Percentiles rank a stretch among this genome's conserved stretches.
These are phyloP conservation scores for Carterocephalus palaemon DNA, from an alignment of 2,888 invertebrate genomes.

Conservation along the genomic window DNA sequence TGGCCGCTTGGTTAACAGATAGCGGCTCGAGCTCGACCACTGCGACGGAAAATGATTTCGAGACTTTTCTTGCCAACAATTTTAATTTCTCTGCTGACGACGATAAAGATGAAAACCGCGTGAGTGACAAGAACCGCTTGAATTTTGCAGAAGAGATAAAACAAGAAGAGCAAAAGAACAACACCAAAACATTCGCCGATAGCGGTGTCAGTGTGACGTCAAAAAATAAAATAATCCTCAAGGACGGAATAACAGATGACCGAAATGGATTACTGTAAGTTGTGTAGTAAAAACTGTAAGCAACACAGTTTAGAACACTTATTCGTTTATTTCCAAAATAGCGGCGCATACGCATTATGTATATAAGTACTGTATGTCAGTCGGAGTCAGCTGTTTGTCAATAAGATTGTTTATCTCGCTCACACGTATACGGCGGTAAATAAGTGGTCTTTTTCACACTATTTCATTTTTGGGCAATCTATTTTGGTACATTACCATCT, in stretches of 20 bases:
- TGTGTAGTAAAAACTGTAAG: slow-evolving; percentile 1
- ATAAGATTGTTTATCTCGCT: slow-evolving; percentile 57
- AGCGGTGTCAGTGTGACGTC: slow-evolving; percentile 41
- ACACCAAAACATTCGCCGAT: slow-evolving; percentile 34
- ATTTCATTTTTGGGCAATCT: slow-evolving; percentile 76
- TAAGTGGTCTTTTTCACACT: slow-evolving; percentile 58
- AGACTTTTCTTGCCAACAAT: slow-evolving; percentile 32
- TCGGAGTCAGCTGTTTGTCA: slow-evolving; percentile 74
- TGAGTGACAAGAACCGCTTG: slow-evolving; percentile 1
- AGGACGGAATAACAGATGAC: slow-evolving; percentile 41
- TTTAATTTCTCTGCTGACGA: slow-evolving; percentile 26
- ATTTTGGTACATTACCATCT: slow-evolving; percentile 78
- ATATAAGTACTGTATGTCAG: slow-evolving; percentile 15
- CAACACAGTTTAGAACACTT: background rate
- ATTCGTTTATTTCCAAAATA: slow-evolving; percentile 21
- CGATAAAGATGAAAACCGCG: slow-evolving; percentile 11
- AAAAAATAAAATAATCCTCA: slow-evolving; percentile 41
- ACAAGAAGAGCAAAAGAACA: slow-evolving; percentile 35
- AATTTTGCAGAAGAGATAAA: background rate
- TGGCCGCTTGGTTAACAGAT: slow-evolving; percentile 68
- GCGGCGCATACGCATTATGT: slow-evolving; percentile 22
- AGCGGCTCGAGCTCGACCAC: slow-evolving; percentile 43
- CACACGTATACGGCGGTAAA: slow-evolving; percentile 45
- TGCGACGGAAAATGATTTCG: slow-evolving; percentile 37
- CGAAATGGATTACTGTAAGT: slow-evolving; percentile 26